phyloP scores from a whole-genome alignment of 2,797 vertebrate genomes.

The Bothrops alternatus region DNA sequence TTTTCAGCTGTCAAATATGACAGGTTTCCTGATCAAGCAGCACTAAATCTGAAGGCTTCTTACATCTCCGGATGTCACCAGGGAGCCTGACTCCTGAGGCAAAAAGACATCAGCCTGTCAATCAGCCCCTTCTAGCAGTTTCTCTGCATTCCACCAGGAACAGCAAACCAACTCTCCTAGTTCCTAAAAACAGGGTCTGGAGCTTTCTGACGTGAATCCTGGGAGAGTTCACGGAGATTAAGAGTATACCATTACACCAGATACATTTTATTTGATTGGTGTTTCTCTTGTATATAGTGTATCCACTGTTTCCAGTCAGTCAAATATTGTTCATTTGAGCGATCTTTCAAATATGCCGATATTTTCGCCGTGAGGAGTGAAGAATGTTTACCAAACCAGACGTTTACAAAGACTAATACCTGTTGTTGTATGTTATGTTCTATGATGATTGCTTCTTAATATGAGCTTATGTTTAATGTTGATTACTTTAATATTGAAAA shows the following conservation, averaged over 20 bases:
- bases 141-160: conserved; percentile 9
- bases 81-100: conserved; percentile 7
- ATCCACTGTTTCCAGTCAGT: too few relatives aligned
- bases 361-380: too few relatives aligned
- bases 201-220: background rate
- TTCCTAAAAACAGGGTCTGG: background rate
- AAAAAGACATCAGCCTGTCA: conserved; percentile 13
- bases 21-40: background rate
- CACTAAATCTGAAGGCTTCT: conserved; percentile 13
- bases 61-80: background rate
- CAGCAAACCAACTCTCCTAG: background rate
- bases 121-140: conserved; percentile 8
- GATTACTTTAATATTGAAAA: too few relatives aligned
- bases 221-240: background rate
- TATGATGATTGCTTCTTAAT: too few relatives aligned
- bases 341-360: too few relatives aligned
- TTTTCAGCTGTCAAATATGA: conserved; percentile 24
- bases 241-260: background rate
- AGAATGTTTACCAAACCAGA: too few relatives aligned
- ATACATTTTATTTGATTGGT: too few relatives aligned
- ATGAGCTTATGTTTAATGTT: too few relatives aligned
- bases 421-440: too few relatives aligned
- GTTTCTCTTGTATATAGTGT: too few relatives aligned
- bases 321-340: too few relatives aligned
- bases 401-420: too few relatives aligned